phyloP scores from a whole-genome alignment of 37 sponge, comb jelly and placozoan genomes.

The Geodia barretti region DNA sequence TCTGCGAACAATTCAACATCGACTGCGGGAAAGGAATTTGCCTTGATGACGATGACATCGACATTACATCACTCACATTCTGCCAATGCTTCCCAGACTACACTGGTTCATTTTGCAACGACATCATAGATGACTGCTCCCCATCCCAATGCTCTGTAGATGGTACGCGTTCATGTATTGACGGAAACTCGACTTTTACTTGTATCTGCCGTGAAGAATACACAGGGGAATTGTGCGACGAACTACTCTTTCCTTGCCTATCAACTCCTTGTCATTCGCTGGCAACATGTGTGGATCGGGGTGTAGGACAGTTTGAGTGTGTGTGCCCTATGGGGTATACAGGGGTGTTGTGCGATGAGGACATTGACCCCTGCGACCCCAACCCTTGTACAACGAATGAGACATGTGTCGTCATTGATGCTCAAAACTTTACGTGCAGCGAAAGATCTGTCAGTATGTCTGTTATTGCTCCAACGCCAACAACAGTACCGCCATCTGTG shows the following conservation, averaged over 20 bases:
- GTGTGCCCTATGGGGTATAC: slow-evolving; percentile 9
- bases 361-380: slow-evolving; percentile 5
- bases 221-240: slow-evolving; percentile 41
- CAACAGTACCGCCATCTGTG: not conserved
- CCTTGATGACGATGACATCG: not conserved
- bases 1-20: no score
- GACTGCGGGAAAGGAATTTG: slow-evolving; percentile 31
- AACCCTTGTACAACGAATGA: slow-evolving; percentile 20
- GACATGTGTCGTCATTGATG: not conserved
- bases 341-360: slow-evolving; percentile 1
- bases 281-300: slow-evolving; percentile 4
- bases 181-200: slow-evolving; percentile 19
- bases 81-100: slow-evolving; percentile 17
- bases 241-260: slow-evolving; percentile 27
- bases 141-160: slow-evolving; percentile 4
- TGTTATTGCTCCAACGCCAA: not conserved
- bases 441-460: no score
- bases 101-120: slow-evolving; percentile 3
- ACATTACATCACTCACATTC: no score
- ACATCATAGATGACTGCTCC: not conserved
- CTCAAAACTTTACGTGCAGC: not conserved
- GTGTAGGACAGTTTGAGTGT: slow-evolving; percentile 8
- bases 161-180: slow-evolving; percentile 1
- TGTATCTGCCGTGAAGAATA: slow-evolving; percentile 24
- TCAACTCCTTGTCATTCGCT: not conserved